Conservation (phyloP, 23 tunicate genomes). For the Trididemnum clinides region DNA sequence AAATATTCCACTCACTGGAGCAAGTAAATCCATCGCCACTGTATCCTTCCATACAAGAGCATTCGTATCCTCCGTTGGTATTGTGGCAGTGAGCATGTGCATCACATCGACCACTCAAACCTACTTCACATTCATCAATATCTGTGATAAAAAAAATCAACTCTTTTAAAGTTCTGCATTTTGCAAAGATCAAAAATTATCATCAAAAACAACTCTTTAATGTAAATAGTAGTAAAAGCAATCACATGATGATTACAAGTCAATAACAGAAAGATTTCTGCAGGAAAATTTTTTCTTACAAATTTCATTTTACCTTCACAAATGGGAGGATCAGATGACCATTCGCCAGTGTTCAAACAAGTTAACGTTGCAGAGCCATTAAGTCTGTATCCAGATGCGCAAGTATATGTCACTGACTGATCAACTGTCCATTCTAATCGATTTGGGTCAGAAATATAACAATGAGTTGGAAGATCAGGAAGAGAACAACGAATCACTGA, state of each 20-base stretch:
- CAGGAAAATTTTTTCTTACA: too few relatives aligned
- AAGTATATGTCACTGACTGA: neutral
- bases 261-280: too few relatives aligned
- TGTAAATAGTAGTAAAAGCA: too few relatives aligned
- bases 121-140: constrained; percentile 10
- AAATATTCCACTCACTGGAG: neutral
- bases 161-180: too few relatives aligned
- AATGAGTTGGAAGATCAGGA: neutral
- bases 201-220: too few relatives aligned
- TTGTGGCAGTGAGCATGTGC: neutral
- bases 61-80: neutral
- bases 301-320: constrained; percentile 33
- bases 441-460: neutral
- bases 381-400: neutral
- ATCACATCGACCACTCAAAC: neutral
- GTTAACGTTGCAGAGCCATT: neutral
- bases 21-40: neutral
- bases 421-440: neutral
- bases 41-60: constrained; percentile 6
- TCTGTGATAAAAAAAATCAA: too few relatives aligned
- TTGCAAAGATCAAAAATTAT: too few relatives aligned
- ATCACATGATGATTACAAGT: too few relatives aligned
- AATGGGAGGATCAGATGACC: constrained; percentile 45
- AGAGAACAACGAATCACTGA: neutral
- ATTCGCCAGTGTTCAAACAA: constrained; percentile 34